phyloP scores from a whole-genome alignment of 1,140 invertebrate species.

The Kradibia gibbosae region DNA sequence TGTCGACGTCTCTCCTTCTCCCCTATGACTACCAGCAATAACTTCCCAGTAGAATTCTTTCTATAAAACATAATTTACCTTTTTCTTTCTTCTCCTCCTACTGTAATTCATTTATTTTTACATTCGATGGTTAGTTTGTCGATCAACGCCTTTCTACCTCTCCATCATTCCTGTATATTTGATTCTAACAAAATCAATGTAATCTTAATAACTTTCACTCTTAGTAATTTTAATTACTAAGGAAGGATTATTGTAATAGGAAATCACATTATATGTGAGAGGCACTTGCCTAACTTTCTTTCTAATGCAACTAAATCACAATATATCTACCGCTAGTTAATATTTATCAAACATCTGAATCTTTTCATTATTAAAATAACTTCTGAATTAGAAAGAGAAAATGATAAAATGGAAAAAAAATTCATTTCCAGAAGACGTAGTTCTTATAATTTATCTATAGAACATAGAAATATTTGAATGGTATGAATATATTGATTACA shows the following conservation, averaged over 20 bases:
- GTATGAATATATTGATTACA: constrained; percentile 13
- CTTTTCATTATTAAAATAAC: constrained; percentile 46
- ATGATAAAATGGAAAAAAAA: background rate
- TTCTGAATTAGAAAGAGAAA: constrained; percentile 12
- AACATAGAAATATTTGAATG: background rate
- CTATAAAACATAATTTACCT: constrained; percentile 34
- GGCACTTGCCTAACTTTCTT: too few relatives aligned
- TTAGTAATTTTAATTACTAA: too few relatives aligned
- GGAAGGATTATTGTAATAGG: too few relatives aligned
- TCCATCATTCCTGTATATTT: background rate
- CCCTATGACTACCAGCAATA: background rate
- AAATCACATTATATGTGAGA: too few relatives aligned
- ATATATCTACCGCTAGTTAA: too few relatives aligned
- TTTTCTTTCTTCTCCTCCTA: background rate
- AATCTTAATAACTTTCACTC: background rate
- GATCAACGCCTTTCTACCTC: constrained; percentile 2
- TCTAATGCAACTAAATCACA: too few relatives aligned
- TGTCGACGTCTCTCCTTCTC: constrained; percentile 40
- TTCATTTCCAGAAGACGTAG: constrained; percentile 18
- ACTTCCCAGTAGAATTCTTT: constrained; percentile 42
- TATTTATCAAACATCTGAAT: too few relatives aligned
- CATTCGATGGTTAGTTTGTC: background rate
- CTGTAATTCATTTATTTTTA: constrained; percentile 4
- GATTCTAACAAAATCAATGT: background rate
- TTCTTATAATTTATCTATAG: constrained; percentile 21